These are phyloP conservation scores for Phaethon lepturus DNA, from an alignment of 2,113 vertebrate genomes.

Conservation along the genomic window DNA sequence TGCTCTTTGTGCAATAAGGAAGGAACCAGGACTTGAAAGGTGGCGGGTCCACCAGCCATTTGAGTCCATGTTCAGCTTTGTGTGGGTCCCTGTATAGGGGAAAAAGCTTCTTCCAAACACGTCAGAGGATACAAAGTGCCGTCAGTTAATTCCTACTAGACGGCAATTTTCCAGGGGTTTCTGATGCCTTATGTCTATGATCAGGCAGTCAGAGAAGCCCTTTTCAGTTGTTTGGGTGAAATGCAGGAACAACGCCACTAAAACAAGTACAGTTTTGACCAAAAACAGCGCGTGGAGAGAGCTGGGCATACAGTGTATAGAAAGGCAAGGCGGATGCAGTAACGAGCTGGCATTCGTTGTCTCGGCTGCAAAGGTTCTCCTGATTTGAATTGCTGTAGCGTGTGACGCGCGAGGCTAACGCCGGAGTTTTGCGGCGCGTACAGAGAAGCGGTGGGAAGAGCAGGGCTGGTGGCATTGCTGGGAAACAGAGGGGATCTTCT, in stretches of 20 bases:
- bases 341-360: rapidly evolving
- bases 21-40: neutral
- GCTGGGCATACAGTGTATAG: rapidly evolving
- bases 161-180: neutral
- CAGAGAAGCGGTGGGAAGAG: neutral
- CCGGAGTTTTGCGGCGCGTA: neutral
- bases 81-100: neutral
- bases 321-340: neutral
- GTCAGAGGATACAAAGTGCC: neutral
- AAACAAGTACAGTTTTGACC: neutral
- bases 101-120: neutral
- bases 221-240: neutral
- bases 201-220: neutral
- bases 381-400: neutral
- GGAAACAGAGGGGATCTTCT: neutral
- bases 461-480: neutral
- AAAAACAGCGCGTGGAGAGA: neutral
- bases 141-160: neutral
- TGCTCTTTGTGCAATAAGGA: neutral
- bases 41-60: rapidly evolving
- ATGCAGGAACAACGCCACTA: neutral
- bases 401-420: rapidly evolving
- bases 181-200: neutral
- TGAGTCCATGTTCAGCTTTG: neutral
- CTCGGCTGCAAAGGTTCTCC: neutral